These are phyloP conservation scores for Enteromius unitaeniatus DNA, from an alignment of 2,797 vertebrate species.

Conservation along the genomic window DNA sequence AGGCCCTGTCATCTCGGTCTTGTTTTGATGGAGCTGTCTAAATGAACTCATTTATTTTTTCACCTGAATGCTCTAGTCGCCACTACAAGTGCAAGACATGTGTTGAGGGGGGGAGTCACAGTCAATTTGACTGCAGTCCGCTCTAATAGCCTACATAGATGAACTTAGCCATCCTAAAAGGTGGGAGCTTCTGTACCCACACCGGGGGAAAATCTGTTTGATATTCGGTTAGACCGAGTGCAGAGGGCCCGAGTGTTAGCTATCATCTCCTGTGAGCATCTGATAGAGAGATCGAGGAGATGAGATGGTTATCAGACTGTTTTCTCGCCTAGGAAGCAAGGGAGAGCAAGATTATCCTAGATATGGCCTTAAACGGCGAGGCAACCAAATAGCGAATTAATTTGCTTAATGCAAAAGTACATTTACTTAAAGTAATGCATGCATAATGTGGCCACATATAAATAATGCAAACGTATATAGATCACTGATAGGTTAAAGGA, in stretches of 20 bases:
- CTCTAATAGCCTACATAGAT: constrained; percentile 59
- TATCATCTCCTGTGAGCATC: constrained; percentile 57
- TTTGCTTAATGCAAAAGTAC: constrained; percentile 78
- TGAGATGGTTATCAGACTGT: constrained; percentile 53
- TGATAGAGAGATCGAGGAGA: constrained; percentile 57
- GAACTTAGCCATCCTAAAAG: constrained; percentile 60
- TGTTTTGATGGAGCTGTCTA: constrained; percentile 63
- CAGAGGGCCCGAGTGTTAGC: constrained; percentile 36
- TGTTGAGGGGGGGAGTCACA: constrained; percentile 54
- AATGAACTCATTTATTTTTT: constrained; percentile 66
- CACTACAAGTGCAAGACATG: constrained; percentile 21
- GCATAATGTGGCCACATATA: constrained; percentile 71
- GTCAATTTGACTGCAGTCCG: constrained; percentile 54
- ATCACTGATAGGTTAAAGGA: constrained; percentile 36
- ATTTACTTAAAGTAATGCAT: constrained; percentile 82
- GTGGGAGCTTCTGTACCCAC: constrained; percentile 20
- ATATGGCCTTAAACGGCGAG: constrained; percentile 47
- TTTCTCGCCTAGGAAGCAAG: constrained; percentile 35
- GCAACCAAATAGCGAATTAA: constrained; percentile 76
- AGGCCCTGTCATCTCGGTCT: constrained; percentile 54
- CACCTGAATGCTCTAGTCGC: constrained; percentile 49
- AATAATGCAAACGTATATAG: constrained; percentile 37
- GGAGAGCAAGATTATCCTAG: constrained; percentile 45
- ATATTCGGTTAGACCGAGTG: constrained; percentile 37
- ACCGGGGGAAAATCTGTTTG: constrained; percentile 51